Evolutionary conservation across 2,797 vertebrate species (phyloP).

Genomic region (Microchirus variegatus): DNA sequence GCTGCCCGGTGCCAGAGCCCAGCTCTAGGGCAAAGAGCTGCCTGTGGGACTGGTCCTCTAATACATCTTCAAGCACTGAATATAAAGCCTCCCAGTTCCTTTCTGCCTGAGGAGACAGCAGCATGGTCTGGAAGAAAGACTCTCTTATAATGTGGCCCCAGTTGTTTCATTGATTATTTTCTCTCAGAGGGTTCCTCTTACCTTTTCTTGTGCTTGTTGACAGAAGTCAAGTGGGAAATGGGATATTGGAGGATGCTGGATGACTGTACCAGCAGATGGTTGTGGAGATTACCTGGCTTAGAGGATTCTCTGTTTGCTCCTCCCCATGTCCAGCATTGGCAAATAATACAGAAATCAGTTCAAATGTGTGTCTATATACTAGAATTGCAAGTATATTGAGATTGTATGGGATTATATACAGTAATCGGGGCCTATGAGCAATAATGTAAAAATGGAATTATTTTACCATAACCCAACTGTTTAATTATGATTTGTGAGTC

Average conservation of each 20-base stretch:
- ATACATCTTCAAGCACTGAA: constrained; percentile 68
- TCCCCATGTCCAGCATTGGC: constrained; percentile 23
- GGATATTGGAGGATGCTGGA: constrained; percentile 26
- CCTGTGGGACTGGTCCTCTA: constrained; percentile 73
- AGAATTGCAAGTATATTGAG: too few relatives aligned
- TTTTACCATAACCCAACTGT: too few relatives aligned
- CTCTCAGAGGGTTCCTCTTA: constrained; percentile 10
- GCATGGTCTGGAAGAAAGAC: constrained; percentile 65
- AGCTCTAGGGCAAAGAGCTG: constrained; percentile 77
- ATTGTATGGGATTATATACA: too few relatives aligned
- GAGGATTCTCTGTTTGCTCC: constrained; percentile 67
- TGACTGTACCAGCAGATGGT: constrained; percentile 58
- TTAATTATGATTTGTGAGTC: too few relatives aligned
- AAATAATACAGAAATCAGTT: background rate
- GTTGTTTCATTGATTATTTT: background rate
- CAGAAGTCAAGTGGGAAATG: constrained; percentile 12
- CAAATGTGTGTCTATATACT: too few relatives aligned
- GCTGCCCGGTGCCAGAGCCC: constrained; percentile 82
- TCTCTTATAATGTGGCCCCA: background rate
- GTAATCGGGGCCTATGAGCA: too few relatives aligned
- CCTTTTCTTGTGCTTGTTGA: constrained; percentile 25
- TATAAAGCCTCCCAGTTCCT: constrained; percentile 77
- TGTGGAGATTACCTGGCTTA: constrained; percentile 71
- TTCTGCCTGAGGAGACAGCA: constrained; percentile 80
- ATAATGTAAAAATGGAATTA: too few relatives aligned